Evolutionary conservation across 2,797 vertebrate genomes (phyloP).

Genomic region (Carcharodon carcharias): DNA sequence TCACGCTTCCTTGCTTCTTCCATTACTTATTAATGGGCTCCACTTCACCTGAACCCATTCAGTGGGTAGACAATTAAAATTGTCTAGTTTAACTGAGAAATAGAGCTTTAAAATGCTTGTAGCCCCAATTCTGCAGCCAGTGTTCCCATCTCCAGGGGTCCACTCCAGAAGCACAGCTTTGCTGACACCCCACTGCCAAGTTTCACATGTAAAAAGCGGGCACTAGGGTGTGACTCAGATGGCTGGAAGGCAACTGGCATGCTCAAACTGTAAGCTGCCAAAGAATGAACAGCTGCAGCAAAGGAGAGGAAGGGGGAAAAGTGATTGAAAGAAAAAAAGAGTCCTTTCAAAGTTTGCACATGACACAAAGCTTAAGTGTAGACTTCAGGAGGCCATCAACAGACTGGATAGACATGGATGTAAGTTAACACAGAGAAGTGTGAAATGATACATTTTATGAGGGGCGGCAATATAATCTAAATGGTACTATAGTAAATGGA

Average conservation of each 20-base stretch:
- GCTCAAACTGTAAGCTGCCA: not conserved
- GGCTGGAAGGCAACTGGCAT: not conserved
- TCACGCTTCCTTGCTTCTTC: not conserved
- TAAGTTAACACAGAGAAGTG: not conserved
- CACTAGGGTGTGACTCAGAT: not conserved
- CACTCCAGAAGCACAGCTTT: not conserved
- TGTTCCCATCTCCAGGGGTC: not conserved
- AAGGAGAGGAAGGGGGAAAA: not conserved
- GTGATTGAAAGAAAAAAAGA: not conserved
- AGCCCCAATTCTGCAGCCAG: not conserved
- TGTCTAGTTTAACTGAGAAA: not conserved
- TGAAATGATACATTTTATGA: not conserved
- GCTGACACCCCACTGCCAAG: not conserved
- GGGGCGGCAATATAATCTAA: not conserved
- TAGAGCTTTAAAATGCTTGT: not conserved
- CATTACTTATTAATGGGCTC: not conserved
- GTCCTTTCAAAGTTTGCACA: not conserved
- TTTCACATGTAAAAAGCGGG: not conserved
- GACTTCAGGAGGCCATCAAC: not conserved
- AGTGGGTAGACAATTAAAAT: not conserved
- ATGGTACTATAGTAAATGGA: not conserved
- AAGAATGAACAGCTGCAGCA: not conserved
- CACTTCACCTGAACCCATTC: not conserved
- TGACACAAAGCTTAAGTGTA: too few species aligned
- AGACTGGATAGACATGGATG: not conserved